Base-by-base conservation (phyloP, 1,140 invertebrate species). In the Aphaenogaster ashmeadi region DNA sequence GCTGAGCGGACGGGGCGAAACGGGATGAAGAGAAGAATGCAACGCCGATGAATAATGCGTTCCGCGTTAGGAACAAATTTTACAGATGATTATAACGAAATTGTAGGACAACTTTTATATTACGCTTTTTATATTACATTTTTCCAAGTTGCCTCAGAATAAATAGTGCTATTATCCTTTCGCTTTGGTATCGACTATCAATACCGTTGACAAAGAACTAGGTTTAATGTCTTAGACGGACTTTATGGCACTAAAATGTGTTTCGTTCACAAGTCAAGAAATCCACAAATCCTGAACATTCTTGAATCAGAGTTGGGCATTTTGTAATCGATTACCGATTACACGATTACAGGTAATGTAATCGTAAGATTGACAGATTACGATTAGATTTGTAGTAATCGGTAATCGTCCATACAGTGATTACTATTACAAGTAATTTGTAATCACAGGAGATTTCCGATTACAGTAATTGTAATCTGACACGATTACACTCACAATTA, bases 1-100 rank as follows among this genome's bases (percentile, higher is more conserved):
- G 38, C 3, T 62, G 60, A 41, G 15, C 36, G 58, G 5, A 75
- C n/a, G 54, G 15, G 60, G 13, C 54, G 21, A 58, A 58, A 52
- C 36, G 18, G 41, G 36, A 66, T 44, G 21, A 44, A 64, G 64
- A 44, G 41, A 44, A 72, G 60, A 81, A 60, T 41, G 64, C 27
- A 67, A 38, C 27, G 18, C 13, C 18, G 41, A 36, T 88, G 79
- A 87, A 64, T 77, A 88, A 88, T 71, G 50, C 13, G 3, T 50
- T 74, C 36, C 21, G 27, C 11, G 27, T 36, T 54, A 44, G 21
- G 8, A 6, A 21, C 9, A 21, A 38, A 36, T 44, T 33, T 80
- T 54, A 52, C 18, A n/a, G 13, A 33, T 64, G 1, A 56, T 64
- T 52, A 27, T 44, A 60, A 36, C n/a, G 9, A 66, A 60, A 13